These are phyloP conservation scores for Oikopleura vanhoeffeni DNA, from an alignment of 23 tunicate species.

Conservation along the genomic window DNA sequence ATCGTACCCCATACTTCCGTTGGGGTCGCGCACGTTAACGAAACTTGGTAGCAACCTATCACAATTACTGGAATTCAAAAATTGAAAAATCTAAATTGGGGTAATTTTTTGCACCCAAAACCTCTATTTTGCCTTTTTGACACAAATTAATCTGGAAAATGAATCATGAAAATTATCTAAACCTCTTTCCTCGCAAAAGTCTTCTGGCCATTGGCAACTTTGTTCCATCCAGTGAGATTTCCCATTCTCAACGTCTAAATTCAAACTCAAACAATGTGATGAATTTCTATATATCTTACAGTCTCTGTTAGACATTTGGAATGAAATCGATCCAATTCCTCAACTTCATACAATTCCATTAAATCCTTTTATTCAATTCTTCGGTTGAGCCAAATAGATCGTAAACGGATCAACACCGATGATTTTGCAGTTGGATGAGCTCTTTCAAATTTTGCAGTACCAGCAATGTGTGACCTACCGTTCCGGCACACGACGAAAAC, in stretches of 20 bases:
- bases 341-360: conserved; percentile 70
- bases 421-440: conserved; percentile 41
- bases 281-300: not conserved
- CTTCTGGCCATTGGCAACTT: conserved; percentile 74
- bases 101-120: too few species aligned
- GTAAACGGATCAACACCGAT: conserved; percentile 94
- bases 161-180: too few species aligned
- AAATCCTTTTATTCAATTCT: conserved; percentile 47
- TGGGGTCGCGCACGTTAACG: too few species aligned
- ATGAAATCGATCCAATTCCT: conserved; percentile 92
- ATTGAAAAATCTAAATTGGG: too few species aligned
- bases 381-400: conserved; percentile 68
- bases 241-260: conserved; percentile 62
- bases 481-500: conserved; percentile 87
- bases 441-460: conserved; percentile 73
- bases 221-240: conserved; percentile 55
- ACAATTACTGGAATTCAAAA: too few species aligned
- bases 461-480: conserved; percentile 78
- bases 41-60: too few species aligned
- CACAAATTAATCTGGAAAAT: too few species aligned
- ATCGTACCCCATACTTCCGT: too few species aligned
- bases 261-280: not conserved
- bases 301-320: conserved; percentile 61
- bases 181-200: conserved; percentile 51
- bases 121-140: too few species aligned